These are phyloP conservation scores for Cercocebus atys DNA, from an alignment of 2,113 vertebrate genomes.

Conservation along the genomic window DNA sequence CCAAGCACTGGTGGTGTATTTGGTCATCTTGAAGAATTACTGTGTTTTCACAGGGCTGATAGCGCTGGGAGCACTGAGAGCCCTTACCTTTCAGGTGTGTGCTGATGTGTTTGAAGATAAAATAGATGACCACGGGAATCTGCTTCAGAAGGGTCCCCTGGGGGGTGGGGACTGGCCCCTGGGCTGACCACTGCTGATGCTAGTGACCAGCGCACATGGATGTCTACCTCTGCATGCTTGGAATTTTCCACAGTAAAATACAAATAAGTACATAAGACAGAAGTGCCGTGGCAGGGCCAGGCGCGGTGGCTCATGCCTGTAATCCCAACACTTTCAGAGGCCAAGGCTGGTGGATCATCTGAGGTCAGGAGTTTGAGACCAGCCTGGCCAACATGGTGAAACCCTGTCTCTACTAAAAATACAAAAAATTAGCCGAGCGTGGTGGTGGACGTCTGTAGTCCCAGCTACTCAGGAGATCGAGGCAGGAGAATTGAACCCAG, in stretches of 20 bases:
- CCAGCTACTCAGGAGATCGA: too few relatives aligned
- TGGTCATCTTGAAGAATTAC: fast-evolving
- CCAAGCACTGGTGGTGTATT: fast-evolving
- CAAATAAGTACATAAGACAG: fast-evolving
- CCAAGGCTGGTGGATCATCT: too few relatives aligned
- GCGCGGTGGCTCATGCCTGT: too few relatives aligned
- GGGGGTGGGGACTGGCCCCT: fast-evolving
- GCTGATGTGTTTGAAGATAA: background rate
- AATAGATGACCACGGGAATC: fast-evolving
- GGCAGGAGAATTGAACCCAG: too few relatives aligned
- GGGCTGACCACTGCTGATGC: background rate
- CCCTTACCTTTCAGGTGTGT: fast-evolving
- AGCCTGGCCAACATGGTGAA: too few relatives aligned
- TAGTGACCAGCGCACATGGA: fast-evolving
- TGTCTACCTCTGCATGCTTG: background rate
- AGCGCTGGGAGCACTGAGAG: background rate
- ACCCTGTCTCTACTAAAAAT: too few relatives aligned
- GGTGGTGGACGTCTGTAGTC: too few relatives aligned
- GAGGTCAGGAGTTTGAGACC: too few relatives aligned
- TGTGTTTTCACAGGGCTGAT: background rate
- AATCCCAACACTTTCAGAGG: too few relatives aligned
- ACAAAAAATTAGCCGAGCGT: too few relatives aligned
- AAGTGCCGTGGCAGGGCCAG: background rate
- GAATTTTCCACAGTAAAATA: background rate
- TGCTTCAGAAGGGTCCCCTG: background rate